A percentile compares a stretch with the other conserved stretches of the same genome.
Conservation (phyloP, 2,113 vertebrate species). For the Sphyrna mokarran region DNA sequence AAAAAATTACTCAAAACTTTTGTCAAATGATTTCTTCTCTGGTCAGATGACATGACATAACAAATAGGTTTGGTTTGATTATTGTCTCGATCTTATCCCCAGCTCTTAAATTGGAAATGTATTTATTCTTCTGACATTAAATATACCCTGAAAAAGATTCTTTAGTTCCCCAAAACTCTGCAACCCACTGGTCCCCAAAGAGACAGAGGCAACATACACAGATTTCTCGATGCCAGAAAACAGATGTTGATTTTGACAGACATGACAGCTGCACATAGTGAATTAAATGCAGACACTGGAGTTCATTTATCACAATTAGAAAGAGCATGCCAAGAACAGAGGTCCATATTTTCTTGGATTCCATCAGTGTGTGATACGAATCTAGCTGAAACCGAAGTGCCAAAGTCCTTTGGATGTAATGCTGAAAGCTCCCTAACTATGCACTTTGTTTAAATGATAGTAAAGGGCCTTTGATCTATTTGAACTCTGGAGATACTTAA, state of each 20-base stretch:
- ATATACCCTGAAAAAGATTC: slow-evolving; percentile 7
- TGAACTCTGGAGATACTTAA: slow-evolving; percentile 26
- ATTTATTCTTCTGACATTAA: slow-evolving; percentile 25
- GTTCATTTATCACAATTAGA: slow-evolving; percentile 37
- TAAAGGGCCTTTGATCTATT: slow-evolving; percentile 13
- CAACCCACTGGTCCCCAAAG: neutral
- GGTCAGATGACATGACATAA: neutral
- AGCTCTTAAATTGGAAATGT: slow-evolving; percentile 12
- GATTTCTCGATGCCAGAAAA: slow-evolving; percentile 14
- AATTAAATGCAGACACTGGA: slow-evolving; percentile 30
- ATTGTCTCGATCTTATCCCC: slow-evolving; percentile 17
- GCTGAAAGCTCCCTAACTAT: slow-evolving; percentile 19
- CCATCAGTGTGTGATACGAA: slow-evolving; percentile 15
- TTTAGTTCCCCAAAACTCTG: neutral
- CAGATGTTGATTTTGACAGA: slow-evolving; percentile 35
- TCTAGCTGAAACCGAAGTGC: slow-evolving; percentile 28
- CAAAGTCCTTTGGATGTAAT: slow-evolving; percentile 20
- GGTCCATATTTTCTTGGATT: slow-evolving; percentile 19
- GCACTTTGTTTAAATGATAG: slow-evolving; percentile 13
- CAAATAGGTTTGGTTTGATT: slow-evolving; percentile 15
- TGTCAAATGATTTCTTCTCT: neutral
- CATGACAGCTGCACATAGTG: slow-evolving; percentile 7
- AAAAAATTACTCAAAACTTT: neutral
- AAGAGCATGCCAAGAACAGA: neutral
- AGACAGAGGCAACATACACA: neutral